Conservation (phyloP, 1,140 invertebrate species). For the Pemphigus obesinymphae region DNA sequence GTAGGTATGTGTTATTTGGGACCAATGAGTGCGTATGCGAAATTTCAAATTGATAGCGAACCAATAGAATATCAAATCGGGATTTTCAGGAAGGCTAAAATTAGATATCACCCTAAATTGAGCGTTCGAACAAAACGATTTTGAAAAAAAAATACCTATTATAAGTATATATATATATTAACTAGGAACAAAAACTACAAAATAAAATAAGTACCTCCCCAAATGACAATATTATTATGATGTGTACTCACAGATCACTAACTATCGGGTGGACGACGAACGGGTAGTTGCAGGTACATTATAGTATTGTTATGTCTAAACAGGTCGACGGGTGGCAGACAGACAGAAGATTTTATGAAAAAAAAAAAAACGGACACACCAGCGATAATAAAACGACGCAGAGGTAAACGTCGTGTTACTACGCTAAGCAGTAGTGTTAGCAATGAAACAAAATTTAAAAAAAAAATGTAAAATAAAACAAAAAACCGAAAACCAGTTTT, state of each 20-base stretch:
- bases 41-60: too few species aligned
- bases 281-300: neutral
- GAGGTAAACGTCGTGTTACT: neutral
- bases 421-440: neutral
- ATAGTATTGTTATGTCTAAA: neutral
- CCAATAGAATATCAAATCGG: too few species aligned
- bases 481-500: slow-evolving; percentile 35
- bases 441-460: neutral
- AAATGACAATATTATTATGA: too few species aligned
- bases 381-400: neutral
- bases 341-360: neutral
- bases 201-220: too few species aligned
- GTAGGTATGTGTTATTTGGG: too few species aligned
- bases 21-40: too few species aligned
- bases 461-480: slow-evolving; percentile 2
- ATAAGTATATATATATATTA: too few species aligned
- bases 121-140: too few species aligned
- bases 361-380: neutral
- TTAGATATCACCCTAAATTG: too few species aligned
- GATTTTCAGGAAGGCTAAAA: too few species aligned
- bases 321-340: neutral
- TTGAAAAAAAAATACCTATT: too few species aligned
- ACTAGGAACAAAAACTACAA: too few species aligned
- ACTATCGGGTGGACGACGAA: neutral
- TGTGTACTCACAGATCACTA: neutral